These are phyloP conservation scores for Malurus elegans DNA, from an alignment of 2,113 vertebrate species.

Conservation along the genomic window DNA sequence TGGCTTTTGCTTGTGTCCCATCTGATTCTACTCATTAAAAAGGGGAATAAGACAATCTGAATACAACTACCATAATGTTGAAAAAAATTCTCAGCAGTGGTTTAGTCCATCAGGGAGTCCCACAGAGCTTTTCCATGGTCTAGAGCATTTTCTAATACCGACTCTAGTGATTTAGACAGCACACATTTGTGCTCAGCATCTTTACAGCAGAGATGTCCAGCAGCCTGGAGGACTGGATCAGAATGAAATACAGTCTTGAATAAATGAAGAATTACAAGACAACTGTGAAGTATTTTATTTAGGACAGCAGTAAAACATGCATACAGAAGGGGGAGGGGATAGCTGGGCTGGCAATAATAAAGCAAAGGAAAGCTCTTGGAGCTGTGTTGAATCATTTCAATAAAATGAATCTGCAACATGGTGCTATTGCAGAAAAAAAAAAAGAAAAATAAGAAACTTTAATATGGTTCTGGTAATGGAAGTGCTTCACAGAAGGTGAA, in stretches of 20 bases:
- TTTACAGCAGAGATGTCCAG: background rate
- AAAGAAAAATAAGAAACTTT: background rate
- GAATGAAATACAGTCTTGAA: background rate
- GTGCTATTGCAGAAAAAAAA: background rate
- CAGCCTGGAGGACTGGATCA: background rate
- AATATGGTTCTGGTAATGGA: background rate
- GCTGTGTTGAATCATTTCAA: background rate
- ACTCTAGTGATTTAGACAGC: background rate
- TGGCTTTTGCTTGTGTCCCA: background rate
- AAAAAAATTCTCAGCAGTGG: background rate
- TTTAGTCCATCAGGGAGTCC: background rate
- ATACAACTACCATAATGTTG: background rate
- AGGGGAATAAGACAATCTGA: background rate
- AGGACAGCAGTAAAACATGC: background rate
- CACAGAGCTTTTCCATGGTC: background rate
- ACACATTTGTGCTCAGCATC: background rate
- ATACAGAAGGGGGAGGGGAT: rapidly evolving
- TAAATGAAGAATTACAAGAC: background rate
- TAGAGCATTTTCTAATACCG: background rate
- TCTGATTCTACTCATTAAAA: background rate
- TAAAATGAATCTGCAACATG: background rate
- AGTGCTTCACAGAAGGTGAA: background rate
- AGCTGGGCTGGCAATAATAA: background rate
- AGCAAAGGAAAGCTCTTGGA: background rate
- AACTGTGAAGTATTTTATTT: background rate